Evolutionary conservation across 2,113 vertebrate genomes (phyloP), one percentile per base, ranked within the genome.

Genomic region (Pituophis catenifer): DNA sequence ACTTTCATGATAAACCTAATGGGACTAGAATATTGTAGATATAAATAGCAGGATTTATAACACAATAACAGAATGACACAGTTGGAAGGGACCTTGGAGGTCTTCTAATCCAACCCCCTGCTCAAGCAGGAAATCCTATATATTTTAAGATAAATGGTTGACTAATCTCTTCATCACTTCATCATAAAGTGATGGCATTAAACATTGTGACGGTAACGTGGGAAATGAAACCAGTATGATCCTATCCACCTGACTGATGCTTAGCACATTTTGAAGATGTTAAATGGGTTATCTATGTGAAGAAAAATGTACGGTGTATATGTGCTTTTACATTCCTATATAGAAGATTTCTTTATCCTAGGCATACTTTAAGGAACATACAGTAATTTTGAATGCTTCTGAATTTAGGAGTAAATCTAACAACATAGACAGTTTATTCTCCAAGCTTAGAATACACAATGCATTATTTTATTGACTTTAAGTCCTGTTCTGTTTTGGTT

Each of bases 391-490:
- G 19, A 44, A 50, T 93, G 44, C 44, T 15, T 86, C 9, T 86
- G 89, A 23, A 19, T 33, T 24, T 86, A 85, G 65, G 44, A 10
- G 13, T 90, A 29, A 38, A 44, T 53, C 10, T 86, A 29, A 85
- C 5, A 58, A 44, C 92, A 10, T 38, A 87, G 75, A 38, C 48
- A 48, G 53, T 65, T 87, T 55, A 11, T 58, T 38, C 33, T 55
- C 24, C 81, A 90, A 52, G 29, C 93, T 89, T 38, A 70, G 9
- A 91, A 33, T 44, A 21, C 12, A 1, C 2, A 0, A 53, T 65
- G 21, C 87, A 86, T 91, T 95, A 70, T 91, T 94, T 92, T 95
- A 87, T 53, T 92, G 93, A 90, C 86, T 86, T 94, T 90, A 94
- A 92, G 1, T 38, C 95, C 53, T 94, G 91, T 33, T 88, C 29